Percentiles rank a stretch among this genome's conserved stretches.
These are phyloP conservation scores for Struthio camelus DNA, from an alignment of 2,113 vertebrate genomes.

Conservation along the genomic window DNA sequence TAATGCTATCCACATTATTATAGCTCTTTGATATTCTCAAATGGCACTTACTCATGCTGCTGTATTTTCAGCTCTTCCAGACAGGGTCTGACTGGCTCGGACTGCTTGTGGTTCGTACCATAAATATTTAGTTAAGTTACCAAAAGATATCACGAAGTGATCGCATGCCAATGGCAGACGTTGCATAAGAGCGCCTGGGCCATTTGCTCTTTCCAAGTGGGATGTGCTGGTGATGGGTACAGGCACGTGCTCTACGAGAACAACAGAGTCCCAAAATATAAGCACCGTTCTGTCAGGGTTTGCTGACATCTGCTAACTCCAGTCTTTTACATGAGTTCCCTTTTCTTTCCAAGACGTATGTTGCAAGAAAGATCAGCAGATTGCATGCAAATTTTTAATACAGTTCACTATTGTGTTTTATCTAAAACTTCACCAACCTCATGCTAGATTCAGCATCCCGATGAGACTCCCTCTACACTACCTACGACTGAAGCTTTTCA, in stretches of 20 bases:
- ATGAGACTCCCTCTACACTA: not conserved
- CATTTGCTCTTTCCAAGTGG: not conserved
- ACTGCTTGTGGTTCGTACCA: conserved; percentile 10
- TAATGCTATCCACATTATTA: conserved; percentile 60
- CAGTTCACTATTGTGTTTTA: not conserved
- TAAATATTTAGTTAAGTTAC: conserved; percentile 47
- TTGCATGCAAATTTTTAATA: not conserved
- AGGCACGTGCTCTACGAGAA: not conserved
- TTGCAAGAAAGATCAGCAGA: not conserved
- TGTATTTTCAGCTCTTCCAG: conserved; percentile 32
- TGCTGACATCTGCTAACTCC: not conserved
- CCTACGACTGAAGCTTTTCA: not conserved
- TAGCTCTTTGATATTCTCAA: conserved; percentile 60
- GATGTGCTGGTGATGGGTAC: not conserved
- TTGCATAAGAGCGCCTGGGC: fast-evolving
- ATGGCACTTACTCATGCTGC: conserved; percentile 45
- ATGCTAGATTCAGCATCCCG: not conserved
- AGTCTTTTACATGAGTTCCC: not conserved
- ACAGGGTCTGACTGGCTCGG: conserved; percentile 29
- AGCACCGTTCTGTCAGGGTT: not conserved
- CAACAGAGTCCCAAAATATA: not conserved
- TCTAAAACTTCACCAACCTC: not conserved
- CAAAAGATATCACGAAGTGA: not conserved
- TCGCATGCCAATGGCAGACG: not conserved
- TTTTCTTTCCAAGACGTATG: not conserved